Evolutionary conservation across 2,113 vertebrate species (phyloP).

Genomic region (Camelus bactrianus): DNA sequence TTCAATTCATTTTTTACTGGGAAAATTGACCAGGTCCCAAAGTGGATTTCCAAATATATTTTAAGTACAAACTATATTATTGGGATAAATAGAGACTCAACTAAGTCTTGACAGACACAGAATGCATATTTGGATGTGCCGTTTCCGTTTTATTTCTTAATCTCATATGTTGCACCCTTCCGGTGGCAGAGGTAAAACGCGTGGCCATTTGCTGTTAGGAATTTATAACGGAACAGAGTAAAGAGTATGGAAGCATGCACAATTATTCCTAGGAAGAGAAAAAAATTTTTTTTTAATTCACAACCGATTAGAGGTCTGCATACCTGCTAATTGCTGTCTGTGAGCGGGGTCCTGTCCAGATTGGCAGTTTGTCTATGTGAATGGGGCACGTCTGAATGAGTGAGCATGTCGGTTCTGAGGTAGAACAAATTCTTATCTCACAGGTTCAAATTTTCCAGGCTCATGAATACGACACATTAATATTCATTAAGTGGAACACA

Average conservation of each 20-base stretch:
- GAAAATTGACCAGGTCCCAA: neutral
- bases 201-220: neutral
- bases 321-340: slow-evolving; percentile 35
- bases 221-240: neutral
- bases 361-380: neutral
- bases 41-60: slow-evolving; percentile 8
- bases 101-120: neutral
- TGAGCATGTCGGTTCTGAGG: neutral
- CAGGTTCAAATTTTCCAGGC: slow-evolving; percentile 82
- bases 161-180: neutral
- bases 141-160: neutral
- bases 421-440: slow-evolving; percentile 81
- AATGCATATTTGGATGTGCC: neutral
- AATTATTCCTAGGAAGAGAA: slow-evolving; percentile 40
- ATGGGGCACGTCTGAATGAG: slow-evolving; percentile 56
- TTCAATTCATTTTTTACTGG: neutral
- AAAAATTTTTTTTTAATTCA: neutral
- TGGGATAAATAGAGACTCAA: neutral
- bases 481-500: slow-evolving; percentile 85
- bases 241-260: neutral
- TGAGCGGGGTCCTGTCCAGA: neutral
- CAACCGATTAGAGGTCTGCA: slow-evolving; percentile 22
- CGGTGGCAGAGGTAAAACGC: neutral
- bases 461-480: slow-evolving; percentile 85
- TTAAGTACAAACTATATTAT: slow-evolving; percentile 23